These are phyloP conservation scores for Entomyzon cyanotis DNA, from an alignment of 2,113 vertebrate genomes.

Conservation along the genomic window DNA sequence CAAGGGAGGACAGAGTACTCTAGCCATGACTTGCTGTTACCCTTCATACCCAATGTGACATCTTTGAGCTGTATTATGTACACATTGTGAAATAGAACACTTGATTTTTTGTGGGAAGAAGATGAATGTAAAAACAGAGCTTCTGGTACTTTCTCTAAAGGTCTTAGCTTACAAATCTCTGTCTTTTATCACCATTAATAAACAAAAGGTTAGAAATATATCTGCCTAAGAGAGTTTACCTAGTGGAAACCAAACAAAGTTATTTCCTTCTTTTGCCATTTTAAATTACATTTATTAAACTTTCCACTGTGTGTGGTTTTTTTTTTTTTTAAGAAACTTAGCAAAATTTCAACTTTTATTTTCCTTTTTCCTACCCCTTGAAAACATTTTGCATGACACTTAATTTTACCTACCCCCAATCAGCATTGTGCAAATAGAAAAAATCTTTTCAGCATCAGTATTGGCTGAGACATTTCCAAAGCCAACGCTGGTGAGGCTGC, in stretches of 20 bases:
- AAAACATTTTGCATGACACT: background rate
- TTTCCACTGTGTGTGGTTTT: rapidly evolving
- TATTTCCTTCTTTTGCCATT: background rate
- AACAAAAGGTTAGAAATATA: background rate
- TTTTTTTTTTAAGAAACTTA: background rate
- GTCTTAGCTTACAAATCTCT: background rate
- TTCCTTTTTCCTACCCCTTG: background rate
- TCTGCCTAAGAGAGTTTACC: background rate
- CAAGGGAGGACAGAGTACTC: background rate
- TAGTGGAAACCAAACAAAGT: background rate
- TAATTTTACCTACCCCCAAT: constrained; percentile 84
- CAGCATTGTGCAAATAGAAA: constrained; percentile 97
- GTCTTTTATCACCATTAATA: background rate
- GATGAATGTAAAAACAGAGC: background rate
- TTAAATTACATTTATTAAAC: background rate
- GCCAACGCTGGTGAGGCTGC: constrained; percentile 97
- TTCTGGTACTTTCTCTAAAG: background rate
- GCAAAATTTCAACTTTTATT: background rate
- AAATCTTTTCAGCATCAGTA: constrained; percentile 95
- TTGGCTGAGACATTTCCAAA: constrained; percentile 98
- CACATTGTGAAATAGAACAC: background rate
- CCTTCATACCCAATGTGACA: background rate
- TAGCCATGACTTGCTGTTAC: background rate
- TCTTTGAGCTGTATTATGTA: background rate
- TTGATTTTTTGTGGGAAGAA: background rate